Conservation (phyloP, 1,140 invertebrate species). For the Drosophila triauraria region DNA sequence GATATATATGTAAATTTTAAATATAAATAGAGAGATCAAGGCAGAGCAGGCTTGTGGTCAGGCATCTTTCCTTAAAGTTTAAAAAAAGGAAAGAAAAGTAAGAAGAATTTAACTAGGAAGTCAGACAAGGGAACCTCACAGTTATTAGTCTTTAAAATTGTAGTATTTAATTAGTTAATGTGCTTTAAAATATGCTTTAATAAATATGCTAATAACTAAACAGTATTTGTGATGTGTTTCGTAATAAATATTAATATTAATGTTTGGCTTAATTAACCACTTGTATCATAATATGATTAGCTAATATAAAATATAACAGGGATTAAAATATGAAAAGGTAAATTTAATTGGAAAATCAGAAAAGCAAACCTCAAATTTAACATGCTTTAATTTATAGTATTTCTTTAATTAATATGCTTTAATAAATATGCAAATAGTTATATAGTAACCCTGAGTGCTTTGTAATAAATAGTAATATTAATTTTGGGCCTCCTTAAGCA, state of each 20-base stretch:
- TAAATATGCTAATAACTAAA: background rate
- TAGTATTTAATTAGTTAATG: background rate
- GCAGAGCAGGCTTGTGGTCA: background rate
- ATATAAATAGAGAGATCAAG: conserved; percentile 6
- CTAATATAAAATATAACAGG: too few relatives aligned
- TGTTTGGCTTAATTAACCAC: background rate
- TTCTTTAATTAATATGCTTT: too few relatives aligned
- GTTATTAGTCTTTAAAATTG: background rate
- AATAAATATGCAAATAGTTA: too few relatives aligned
- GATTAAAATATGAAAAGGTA: too few relatives aligned
- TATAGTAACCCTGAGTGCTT: too few relatives aligned
- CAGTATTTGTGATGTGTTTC: background rate
- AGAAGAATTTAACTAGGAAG: background rate
- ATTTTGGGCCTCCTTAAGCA: too few relatives aligned
- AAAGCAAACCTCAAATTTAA: too few relatives aligned
- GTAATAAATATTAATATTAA: background rate
- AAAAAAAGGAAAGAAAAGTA: too few relatives aligned
- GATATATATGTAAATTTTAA: background rate
- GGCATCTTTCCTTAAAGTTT: background rate
- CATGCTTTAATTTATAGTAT: too few relatives aligned
- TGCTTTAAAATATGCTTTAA: background rate
- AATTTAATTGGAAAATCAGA: too few relatives aligned
- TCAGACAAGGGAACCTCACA: accelerated
- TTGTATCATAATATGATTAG: too few relatives aligned
- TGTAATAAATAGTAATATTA: too few relatives aligned